Evolutionary conservation across 2,113 vertebrate species (phyloP), one percentile per base, ranked within the genome.

Genomic region (Hiodon tergisus): DNA sequence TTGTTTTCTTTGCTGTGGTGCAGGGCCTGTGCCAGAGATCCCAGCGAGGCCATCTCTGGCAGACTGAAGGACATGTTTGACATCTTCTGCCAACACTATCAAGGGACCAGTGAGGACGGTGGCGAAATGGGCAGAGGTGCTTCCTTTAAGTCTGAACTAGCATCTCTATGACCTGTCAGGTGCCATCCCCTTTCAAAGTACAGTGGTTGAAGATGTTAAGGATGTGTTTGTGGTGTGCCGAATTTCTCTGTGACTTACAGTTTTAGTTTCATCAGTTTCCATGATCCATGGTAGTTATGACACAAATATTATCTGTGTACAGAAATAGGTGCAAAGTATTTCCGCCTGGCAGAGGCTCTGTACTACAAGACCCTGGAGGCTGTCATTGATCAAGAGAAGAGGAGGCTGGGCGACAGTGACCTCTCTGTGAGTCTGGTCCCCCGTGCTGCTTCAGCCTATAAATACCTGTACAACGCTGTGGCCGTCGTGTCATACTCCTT

Each of bases 321-420:
- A 98, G 96, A 98, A 78, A 85, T 92, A 84, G 88, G 91, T 10
- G 91, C 90, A 76, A 97, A 92, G 86, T 91, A 93, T 75, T 97
- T 97, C 76, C 87, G 89, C 71, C 89, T 92, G 82, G 93, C 95
- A 1, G 94, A 97, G 83, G 91, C 91, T 62, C 91, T 98, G 0
- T 98, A 98, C 85, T 97, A 95, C 88, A 93, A 95, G 84, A 94
- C 94, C 8, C 79, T 98, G 82, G 96, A 98, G 86, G 90, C 92
- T 9, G 83, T 98, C 83, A 87, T 96, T 63, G 92, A 95, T 74
- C 89, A 96, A 55, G 96, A 98, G 82, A 94, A 92, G 85, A 95
- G 80, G 85, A 91, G 94, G 16, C 87, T 97, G 74, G 95, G 95
- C 78, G 92, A 94, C 2, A 77, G 81, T 0, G 95, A 98, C 79